Conservation (phyloP, 2,797 vertebrate species). For the Xiphophorus birchmanni region DNA sequence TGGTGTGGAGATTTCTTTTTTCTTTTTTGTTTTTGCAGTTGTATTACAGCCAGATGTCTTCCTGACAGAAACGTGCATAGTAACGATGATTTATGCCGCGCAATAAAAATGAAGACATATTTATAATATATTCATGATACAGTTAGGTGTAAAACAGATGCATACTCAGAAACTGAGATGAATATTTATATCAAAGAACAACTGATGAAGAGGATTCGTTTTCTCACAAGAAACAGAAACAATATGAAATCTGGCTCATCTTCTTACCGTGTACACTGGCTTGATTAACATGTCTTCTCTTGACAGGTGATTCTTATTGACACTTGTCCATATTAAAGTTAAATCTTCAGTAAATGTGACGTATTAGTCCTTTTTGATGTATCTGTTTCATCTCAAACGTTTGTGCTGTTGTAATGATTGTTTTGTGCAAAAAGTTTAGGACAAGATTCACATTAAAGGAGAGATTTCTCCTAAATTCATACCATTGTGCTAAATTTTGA, state of each 20-base stretch:
- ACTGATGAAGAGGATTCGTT: neutral
- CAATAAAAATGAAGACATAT: neutral
- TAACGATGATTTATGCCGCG: neutral
- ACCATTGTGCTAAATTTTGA: neutral
- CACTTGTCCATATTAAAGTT: neutral
- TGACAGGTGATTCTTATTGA: constrained; percentile 14
- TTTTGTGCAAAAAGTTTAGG: neutral
- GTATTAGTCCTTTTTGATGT: neutral
- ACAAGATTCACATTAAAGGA: neutral
- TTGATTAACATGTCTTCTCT: neutral
- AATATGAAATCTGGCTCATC: constrained; percentile 9
- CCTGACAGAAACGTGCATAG: neutral
- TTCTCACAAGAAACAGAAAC: neutral
- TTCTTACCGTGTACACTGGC: neutral
- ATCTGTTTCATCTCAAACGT: neutral
- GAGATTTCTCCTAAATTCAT: neutral
- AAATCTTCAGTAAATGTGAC: constrained; percentile 7
- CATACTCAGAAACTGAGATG: neutral
- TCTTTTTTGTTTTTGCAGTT: neutral
- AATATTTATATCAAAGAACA: neutral
- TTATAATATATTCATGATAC: neutral
- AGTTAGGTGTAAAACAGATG: too few relatives aligned
- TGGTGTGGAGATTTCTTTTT: constrained; percentile 2
- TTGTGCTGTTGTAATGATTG: neutral
- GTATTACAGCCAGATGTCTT: neutral